Conservation (phyloP, 2,888 invertebrate genomes). For the Ormyrus labotus region DNA sequence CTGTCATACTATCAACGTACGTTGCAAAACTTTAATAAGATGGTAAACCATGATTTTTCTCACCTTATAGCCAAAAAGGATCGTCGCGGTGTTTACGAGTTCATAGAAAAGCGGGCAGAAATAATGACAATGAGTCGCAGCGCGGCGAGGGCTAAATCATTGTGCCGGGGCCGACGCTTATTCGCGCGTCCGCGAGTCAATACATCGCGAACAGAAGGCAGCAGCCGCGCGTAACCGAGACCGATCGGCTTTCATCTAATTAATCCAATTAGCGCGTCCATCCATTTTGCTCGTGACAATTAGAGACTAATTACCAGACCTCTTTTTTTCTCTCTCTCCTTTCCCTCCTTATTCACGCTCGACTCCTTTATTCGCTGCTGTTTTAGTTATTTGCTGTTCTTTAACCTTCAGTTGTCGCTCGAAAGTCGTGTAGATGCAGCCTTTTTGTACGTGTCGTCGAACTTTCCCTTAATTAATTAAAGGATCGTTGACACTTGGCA, state of each 20-base stretch:
- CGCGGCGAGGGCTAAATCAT: too few relatives aligned
- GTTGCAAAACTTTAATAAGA: too few relatives aligned
- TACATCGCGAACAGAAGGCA: background rate
- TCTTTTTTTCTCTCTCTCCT: slow-evolving; percentile 16
- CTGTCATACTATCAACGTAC: too few relatives aligned
- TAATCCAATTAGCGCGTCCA: slow-evolving; percentile 64
- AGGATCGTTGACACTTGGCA: background rate
- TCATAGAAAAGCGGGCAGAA: too few relatives aligned
- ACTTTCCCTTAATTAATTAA: background rate
- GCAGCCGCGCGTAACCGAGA: slow-evolving; percentile 29
- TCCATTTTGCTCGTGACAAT: slow-evolving; percentile 60
- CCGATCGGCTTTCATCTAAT: slow-evolving; percentile 58
- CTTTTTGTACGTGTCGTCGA: background rate
- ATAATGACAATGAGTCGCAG: too few relatives aligned
- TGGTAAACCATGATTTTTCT: too few relatives aligned
- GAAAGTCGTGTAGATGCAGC: too few relatives aligned
- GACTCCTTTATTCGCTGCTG: background rate
- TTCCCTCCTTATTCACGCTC: slow-evolving; percentile 10
- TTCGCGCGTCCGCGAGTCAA: slow-evolving; percentile 1
- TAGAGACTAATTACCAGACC: slow-evolving; percentile 62
- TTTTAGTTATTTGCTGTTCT: background rate
- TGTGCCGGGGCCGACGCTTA: background rate
- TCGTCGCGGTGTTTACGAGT: too few relatives aligned
- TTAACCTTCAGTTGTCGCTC: slow-evolving; percentile 13
- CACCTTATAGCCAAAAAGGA: too few relatives aligned